These are phyloP conservation scores for Leptopterna dolabrata DNA, from an alignment of 2,888 invertebrate species.

Conservation along the genomic window DNA sequence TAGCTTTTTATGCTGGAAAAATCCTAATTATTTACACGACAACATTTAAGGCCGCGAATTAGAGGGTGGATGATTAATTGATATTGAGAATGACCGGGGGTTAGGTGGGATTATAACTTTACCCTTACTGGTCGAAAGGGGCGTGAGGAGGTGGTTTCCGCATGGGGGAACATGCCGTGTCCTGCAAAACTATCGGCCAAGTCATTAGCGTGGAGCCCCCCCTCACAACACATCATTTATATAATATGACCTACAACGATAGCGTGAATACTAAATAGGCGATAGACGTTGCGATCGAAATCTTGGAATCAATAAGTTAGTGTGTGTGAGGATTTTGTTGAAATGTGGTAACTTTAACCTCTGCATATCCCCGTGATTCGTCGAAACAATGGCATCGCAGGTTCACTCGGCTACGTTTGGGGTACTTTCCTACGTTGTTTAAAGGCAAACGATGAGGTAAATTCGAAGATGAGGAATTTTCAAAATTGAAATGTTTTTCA, in stretches of 20 bases:
- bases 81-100: slow-evolving; percentile 39
- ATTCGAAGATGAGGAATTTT: too few species aligned
- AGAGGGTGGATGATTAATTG: slow-evolving; percentile 46
- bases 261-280: neutral
- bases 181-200: slow-evolving; percentile 32
- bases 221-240: too few species aligned
- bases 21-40: slow-evolving; percentile 51
- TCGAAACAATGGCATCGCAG: too few species aligned
- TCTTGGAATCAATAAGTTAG: too few species aligned
- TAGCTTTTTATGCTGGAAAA: slow-evolving; percentile 9
- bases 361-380: too few species aligned
- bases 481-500: too few species aligned
- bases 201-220: slow-evolving; percentile 19
- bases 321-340: too few species aligned
- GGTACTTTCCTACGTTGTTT: too few species aligned
- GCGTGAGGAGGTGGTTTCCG: neutral
- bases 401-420: too few species aligned
- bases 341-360: too few species aligned
- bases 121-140: neutral
- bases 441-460: too few species aligned
- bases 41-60: slow-evolving; percentile 35
- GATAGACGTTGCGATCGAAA: neutral
- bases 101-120: slow-evolving; percentile 6
- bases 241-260: neutral
- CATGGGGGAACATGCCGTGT: neutral